Evolutionary conservation across 2,888 invertebrate genomes (phyloP).

Genomic region (Euzophera pinguis): DNA sequence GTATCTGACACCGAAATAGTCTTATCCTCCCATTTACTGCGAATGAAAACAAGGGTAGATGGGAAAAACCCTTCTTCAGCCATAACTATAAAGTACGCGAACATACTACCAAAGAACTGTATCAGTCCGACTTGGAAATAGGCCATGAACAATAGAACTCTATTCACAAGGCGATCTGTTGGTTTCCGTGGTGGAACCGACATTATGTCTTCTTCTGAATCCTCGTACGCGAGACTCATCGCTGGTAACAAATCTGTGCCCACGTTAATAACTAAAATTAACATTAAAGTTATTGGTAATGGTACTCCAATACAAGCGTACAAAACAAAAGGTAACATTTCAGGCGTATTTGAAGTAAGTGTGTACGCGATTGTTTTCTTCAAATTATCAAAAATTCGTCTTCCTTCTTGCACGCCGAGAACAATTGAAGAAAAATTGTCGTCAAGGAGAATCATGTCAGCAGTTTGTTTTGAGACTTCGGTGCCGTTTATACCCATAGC

Average conservation of each 20-base stretch:
- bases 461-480: constrained; percentile 92
- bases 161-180: constrained; percentile 76
- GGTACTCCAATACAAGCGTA: constrained; percentile 88
- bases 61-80: constrained; percentile 89
- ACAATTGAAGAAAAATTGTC: constrained; percentile 95
- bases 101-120: constrained; percentile 90
- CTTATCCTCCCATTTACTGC: constrained; percentile 85
- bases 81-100: constrained; percentile 88
- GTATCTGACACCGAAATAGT: constrained; percentile 83
- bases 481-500: constrained; percentile 90
- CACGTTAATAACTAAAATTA: constrained; percentile 86
- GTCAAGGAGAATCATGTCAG: constrained; percentile 94
- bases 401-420: constrained; percentile 89
- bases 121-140: constrained; percentile 93
- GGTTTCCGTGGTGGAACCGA: constrained; percentile 76
- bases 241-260: constrained; percentile 90
- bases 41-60: constrained; percentile 82
- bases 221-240: constrained; percentile 88
- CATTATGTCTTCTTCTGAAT: constrained; percentile 88
- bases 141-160: constrained; percentile 86
- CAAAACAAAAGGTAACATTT: constrained; percentile 89
- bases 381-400: constrained; percentile 91
- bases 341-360: constrained; percentile 90
- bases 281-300: constrained; percentile 81
- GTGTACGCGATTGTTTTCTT: constrained; percentile 93